A percentile compares a stretch with the other conserved stretches of the same genome.
These are phyloP conservation scores for Chymomyza amoena DNA, from an alignment of 2,888 invertebrate species.

Conservation along the genomic window DNA sequence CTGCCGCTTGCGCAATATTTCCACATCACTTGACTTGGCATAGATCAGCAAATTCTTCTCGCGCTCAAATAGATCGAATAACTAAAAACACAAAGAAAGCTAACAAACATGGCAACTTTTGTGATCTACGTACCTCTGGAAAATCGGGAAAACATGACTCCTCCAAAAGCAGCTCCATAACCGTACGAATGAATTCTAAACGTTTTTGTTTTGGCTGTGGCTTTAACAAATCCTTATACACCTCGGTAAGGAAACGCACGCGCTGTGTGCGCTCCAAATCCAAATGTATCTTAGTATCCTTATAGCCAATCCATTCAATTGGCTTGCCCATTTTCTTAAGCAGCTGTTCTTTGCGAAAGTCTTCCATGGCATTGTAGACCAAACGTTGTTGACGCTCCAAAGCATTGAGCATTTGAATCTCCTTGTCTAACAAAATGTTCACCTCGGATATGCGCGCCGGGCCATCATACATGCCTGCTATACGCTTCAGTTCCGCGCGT, in stretches of 20 bases:
- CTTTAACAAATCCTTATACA: constrained; percentile 84
- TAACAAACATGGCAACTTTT: neutral
- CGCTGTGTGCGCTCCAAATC: constrained; percentile 89
- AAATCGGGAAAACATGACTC: constrained; percentile 72
- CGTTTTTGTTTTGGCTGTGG: constrained; percentile 83
- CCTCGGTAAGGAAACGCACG: constrained; percentile 86
- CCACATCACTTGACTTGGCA: constrained; percentile 74
- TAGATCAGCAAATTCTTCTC: constrained; percentile 75
- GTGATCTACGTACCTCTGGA: constrained; percentile 58
- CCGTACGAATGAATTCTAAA: constrained; percentile 84
- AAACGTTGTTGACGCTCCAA: constrained; percentile 85
- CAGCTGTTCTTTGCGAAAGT: constrained; percentile 82
- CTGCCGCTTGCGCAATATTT: constrained; percentile 74
- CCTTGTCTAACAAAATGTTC: constrained; percentile 85
- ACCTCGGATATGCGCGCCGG: constrained; percentile 86
- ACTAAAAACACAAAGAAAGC: constrained; percentile 34
- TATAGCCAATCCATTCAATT: constrained; percentile 87
- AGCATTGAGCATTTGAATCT: constrained; percentile 81
- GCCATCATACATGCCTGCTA: constrained; percentile 83
- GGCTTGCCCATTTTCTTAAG: constrained; percentile 86
- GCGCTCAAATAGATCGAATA: constrained; percentile 76
- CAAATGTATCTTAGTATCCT: constrained; percentile 86
- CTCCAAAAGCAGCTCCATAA: constrained; percentile 82
- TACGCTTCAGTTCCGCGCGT: constrained; percentile 81
- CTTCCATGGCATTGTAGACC: constrained; percentile 82